Evolutionary conservation across 2,113 vertebrate genomes (phyloP).

Genomic region (Balaenoptera acutorostrata): DNA sequence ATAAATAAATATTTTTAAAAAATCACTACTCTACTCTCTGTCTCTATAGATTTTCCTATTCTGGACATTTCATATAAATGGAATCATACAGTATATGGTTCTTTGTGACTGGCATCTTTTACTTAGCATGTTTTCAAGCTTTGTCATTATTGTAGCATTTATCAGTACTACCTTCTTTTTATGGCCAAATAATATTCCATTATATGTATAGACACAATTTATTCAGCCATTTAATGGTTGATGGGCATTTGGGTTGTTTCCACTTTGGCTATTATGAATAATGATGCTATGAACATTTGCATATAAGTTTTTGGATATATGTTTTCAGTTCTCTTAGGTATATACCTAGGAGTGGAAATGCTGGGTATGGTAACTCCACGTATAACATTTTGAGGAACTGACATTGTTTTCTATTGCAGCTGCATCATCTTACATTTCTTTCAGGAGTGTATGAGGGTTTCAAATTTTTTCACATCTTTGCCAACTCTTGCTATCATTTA

Average conservation of each 20-base stretch:
- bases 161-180: background rate
- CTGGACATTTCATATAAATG: background rate
- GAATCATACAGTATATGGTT: background rate
- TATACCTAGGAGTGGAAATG: background rate
- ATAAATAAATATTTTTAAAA: too few species aligned
- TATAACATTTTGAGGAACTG: background rate
- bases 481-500: background rate
- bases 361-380: background rate
- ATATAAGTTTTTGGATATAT: background rate
- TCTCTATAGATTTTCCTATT: background rate
- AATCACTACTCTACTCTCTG: too few species aligned
- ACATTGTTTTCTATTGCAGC: background rate
- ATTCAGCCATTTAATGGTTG: background rate
- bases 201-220: background rate
- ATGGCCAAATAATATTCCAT: background rate
- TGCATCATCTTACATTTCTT: background rate
- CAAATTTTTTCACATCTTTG: background rate
- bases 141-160: background rate
- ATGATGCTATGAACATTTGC: background rate
- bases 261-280: background rate
- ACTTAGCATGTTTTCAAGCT: background rate
- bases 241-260: background rate
- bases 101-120: background rate
- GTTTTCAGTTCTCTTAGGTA: background rate
- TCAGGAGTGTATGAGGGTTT: background rate